Evolutionary conservation across 2,888 invertebrate genomes (phyloP).

Genomic region (Gryllus longicercus): DNA sequence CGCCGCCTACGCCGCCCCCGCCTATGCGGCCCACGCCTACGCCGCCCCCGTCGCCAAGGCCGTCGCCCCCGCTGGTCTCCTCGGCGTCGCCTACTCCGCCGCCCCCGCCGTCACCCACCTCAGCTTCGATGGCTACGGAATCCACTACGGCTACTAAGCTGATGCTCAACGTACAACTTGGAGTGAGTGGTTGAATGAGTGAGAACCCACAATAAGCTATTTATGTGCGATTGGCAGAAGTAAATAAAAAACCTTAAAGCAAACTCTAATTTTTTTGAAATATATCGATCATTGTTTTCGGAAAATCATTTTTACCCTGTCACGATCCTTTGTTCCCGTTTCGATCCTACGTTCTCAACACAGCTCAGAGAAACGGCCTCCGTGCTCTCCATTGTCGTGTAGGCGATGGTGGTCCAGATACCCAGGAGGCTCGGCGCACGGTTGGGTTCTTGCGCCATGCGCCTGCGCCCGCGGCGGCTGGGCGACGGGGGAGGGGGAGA

Average conservation of each 20-base stretch:
- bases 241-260: not conserved
- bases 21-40: conserved; percentile 37
- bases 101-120: conserved; percentile 36
- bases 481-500: no score
- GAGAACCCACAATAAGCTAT: not conserved
- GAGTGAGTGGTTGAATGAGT: not conserved
- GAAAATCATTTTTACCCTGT: no score
- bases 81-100: conserved; percentile 25
- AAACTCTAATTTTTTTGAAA: not conserved
- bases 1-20: conserved; percentile 37
- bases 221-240: conserved; percentile 6
- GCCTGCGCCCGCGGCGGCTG: no score
- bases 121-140: conserved; percentile 37
- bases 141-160: conserved; percentile 37
- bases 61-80: not conserved
- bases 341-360: no score
- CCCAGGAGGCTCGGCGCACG: no score
- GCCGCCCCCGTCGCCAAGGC: conserved; percentile 36
- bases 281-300: not conserved
- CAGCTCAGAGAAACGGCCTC: no score
- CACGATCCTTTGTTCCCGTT: no score
- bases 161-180: conserved; percentile 19
- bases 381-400: no score
- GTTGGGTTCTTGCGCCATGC: no score
- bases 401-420: no score